Conservation (phyloP, 2,797 vertebrate genomes). For the Myioborus melanocephalus region DNA sequence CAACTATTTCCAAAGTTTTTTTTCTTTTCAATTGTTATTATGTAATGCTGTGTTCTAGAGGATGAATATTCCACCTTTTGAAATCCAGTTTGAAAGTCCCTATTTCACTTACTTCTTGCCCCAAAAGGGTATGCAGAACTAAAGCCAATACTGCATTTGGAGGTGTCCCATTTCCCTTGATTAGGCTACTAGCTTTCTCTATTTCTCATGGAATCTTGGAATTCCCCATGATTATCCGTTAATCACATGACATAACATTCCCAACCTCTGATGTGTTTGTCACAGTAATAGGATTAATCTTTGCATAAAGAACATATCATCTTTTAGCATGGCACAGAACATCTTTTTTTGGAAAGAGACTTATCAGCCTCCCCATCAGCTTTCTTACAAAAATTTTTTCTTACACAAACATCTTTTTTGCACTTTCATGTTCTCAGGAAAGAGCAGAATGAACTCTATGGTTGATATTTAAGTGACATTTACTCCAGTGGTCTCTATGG, state of each 20-base stretch:
- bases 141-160: not conserved
- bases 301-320: not conserved
- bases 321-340: no score
- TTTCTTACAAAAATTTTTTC: not conserved
- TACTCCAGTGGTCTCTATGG: not conserved
- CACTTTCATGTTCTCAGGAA: not conserved
- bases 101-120: not conserved
- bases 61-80: not conserved
- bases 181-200: not conserved
- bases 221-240: not conserved
- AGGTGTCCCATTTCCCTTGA: not conserved
- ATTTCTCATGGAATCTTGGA: not conserved
- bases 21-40: not conserved
- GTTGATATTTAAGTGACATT: not conserved
- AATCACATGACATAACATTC: not conserved
- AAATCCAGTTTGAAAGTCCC: not conserved
- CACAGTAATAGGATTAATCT: not conserved
- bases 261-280: not conserved
- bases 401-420: not conserved
- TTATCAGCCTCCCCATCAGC: not conserved
- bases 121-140: not conserved
- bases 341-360: not conserved
- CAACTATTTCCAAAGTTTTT: not conserved
- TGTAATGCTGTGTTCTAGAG: not conserved
- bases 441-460: not conserved